These are phyloP conservation scores for Carcinoscorpius rotundicauda DNA, from an alignment of 1,140 invertebrate genomes.

Conservation along the genomic window DNA sequence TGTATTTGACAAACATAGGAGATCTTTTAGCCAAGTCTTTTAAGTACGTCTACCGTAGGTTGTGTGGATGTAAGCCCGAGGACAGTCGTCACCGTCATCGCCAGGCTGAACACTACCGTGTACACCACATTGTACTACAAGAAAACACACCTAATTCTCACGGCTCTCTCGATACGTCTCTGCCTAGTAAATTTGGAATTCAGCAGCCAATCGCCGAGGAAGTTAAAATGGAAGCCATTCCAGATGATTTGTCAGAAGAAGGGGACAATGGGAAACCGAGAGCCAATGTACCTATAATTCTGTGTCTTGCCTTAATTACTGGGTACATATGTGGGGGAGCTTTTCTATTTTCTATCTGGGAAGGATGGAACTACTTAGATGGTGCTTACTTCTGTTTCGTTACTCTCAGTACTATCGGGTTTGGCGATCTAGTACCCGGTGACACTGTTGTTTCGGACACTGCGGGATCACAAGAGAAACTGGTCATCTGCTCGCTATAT, in stretches of 20 bases:
- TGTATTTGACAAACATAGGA: conserved; percentile 90
- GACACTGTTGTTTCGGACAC: conserved; percentile 44
- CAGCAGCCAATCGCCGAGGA: conserved; percentile 20
- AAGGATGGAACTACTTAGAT: conserved; percentile 33
- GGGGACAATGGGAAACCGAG: conserved; percentile 34
- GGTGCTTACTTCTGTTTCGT: conserved; percentile 27
- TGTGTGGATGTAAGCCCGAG: conserved; percentile 54
- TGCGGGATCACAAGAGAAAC: conserved; percentile 38
- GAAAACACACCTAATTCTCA: conserved; percentile 30
- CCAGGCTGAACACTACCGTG: conserved; percentile 22
- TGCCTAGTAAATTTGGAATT: conserved; percentile 11
- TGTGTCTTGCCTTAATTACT: conserved; percentile 19
- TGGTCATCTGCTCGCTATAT: conserved; percentile 37
- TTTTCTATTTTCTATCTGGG: conserved; percentile 31
- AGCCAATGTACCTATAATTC: conserved; percentile 19
- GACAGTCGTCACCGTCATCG: conserved; percentile 18
- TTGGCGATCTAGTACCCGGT: conserved; percentile 50
- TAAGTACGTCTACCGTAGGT: conserved; percentile 81
- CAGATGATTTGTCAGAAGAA: conserved; percentile 7
- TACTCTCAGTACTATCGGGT: conserved; percentile 40
- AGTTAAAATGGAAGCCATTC: conserved; percentile 22
- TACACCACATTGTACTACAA: conserved; percentile 46
- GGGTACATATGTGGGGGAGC: conserved; percentile 29
- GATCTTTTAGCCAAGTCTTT: conserved; percentile 91
- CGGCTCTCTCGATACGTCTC: conserved; percentile 21